A percentile compares a stretch with the other conserved stretches of the same genome.
Evolutionary conservation across 2,113 vertebrate species (phyloP).

Genomic region (Hiodon tergisus): DNA sequence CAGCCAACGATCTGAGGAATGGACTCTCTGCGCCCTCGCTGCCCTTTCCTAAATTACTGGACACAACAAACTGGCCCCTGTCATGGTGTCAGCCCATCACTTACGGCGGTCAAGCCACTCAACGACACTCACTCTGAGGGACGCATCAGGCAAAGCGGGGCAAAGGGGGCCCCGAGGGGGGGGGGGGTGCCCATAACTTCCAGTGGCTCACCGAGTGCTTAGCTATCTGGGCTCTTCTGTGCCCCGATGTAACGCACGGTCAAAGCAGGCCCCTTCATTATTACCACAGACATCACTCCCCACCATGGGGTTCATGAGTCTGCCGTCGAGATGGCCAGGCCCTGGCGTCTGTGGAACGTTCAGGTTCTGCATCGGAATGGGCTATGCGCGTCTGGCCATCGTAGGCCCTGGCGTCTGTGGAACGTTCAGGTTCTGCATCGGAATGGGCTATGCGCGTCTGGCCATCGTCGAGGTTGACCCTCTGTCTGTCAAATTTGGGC

Average conservation of each 20-base stretch:
- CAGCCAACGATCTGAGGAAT: constrained; percentile 31
- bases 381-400: not conserved
- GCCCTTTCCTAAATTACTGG: constrained; percentile 6
- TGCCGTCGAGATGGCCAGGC: not conserved
- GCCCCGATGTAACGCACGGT: no score
- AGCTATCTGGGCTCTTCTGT: not conserved
- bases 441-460: not conserved
- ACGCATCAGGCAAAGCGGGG: no score
- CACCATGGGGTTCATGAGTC: not conserved
- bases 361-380: not conserved
- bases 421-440: not conserved
- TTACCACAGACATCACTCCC: not conserved
- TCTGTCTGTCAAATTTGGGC: not conserved
- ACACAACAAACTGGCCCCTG: constrained; percentile 22
- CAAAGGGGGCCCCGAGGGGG: not conserved
- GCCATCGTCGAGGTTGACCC: not conserved
- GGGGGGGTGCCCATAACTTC: not conserved
- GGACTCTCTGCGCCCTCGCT: constrained; percentile 41
- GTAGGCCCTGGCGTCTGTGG: not conserved
- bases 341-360: not conserved
- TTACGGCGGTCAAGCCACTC: not conserved
- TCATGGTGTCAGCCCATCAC: not conserved
- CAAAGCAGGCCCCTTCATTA: not conserved
- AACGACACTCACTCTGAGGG: no score
- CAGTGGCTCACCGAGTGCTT: not conserved